These are phyloP conservation scores for Rhinoptilus africanus DNA, from an alignment of 2,113 vertebrate species.

Conservation along the genomic window DNA sequence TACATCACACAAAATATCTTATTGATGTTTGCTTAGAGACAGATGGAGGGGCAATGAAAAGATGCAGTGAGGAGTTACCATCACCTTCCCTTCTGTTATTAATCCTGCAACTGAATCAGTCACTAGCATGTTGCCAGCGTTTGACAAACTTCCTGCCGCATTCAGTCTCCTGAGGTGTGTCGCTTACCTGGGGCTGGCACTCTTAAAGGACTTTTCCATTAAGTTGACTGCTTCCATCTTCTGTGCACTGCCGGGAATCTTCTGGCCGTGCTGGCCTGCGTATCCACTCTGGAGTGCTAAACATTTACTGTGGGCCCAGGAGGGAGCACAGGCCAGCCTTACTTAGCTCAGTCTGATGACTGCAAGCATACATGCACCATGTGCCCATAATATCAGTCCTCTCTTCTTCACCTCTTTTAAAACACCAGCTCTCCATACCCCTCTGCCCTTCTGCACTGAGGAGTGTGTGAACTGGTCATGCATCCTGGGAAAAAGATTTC, in stretches of 20 bases:
- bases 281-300: background rate
- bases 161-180: background rate
- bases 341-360: background rate
- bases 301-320: background rate
- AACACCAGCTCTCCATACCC: background rate
- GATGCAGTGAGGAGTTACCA: background rate
- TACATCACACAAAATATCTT: background rate
- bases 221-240: background rate
- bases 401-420: background rate
- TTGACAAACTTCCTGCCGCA: background rate
- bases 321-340: background rate
- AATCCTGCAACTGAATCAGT: background rate
- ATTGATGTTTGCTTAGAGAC: background rate
- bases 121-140: background rate
- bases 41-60: background rate
- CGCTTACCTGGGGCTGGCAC: background rate
- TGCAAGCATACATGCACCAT: fast-evolving
- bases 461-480: background rate
- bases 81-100: background rate
- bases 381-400: background rate
- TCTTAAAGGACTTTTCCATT: background rate
- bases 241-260: background rate
- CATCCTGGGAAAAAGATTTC: background rate
- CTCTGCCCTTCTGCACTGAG: background rate
- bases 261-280: background rate